These are phyloP conservation scores for Amblyopsis rosae DNA, from an alignment of 2,113 vertebrate species.

Conservation along the genomic window DNA sequence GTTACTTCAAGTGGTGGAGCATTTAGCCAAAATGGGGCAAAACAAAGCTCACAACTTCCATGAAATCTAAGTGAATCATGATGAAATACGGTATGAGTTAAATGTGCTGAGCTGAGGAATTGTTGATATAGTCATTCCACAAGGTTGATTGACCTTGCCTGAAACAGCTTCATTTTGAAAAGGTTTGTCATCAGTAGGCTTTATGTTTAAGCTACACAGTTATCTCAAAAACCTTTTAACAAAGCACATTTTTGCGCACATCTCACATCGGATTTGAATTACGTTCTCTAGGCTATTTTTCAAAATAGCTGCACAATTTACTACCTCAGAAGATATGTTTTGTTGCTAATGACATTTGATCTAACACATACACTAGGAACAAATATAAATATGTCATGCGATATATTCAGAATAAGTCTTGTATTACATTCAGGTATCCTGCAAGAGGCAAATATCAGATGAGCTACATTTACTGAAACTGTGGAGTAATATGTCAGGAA, in stretches of 20 bases:
- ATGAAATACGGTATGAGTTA: constrained; percentile 19
- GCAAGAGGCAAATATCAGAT: constrained; percentile 31
- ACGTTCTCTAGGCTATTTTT: not conserved
- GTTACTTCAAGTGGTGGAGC: not conserved
- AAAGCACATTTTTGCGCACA: not conserved
- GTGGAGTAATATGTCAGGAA: constrained; percentile 54
- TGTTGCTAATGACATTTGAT: no score
- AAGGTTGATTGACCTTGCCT: not conserved
- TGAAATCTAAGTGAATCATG: constrained; percentile 8
- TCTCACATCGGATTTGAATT: not conserved
- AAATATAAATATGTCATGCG: no score
- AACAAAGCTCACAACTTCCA: constrained; percentile 20
- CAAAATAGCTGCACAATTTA: not conserved
- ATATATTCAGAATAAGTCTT: not conserved
- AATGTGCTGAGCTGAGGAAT: constrained; percentile 1
- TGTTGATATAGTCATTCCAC: constrained; percentile 27
- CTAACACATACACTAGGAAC: no score
- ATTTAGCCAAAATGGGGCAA: constrained; percentile 7
- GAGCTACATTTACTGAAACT: constrained; percentile 46
- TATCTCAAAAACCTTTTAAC: constrained; percentile 4
- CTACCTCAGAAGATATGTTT: not conserved
- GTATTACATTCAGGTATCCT: not conserved
- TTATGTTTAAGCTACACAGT: no score
- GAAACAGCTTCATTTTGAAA: constrained; percentile 6
- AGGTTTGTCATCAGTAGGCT: no score